Conservation (phyloP, 1,140 invertebrate species). For the honey bee (Apis mellifera) region Amel_HAv3.1 CM009941.2:2064501-2065000, state of each 20-base stretch:
- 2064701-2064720: conserved; percentile 41
- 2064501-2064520: conserved; percentile 8
- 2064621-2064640: conserved; percentile 68
- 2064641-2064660: conserved; percentile 50
- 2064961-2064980: too few relatives aligned
- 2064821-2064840: conserved; percentile 36
- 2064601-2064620: conserved; percentile 72
- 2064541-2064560: conserved; percentile 49
- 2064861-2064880: conserved; percentile 21
- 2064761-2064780: conserved; percentile 52
- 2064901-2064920: conserved; percentile 15
- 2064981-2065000: too few relatives aligned
- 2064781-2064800: conserved; percentile 48
- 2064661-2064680: conserved; percentile 58
- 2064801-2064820: conserved; percentile 22
- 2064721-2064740: conserved; percentile 42
- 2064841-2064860: neutral
- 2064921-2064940: neutral
- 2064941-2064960: neutral
- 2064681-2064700: conserved; percentile 50
- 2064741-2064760: conserved; percentile 50
- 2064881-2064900: conserved; percentile 18
- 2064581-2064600: conserved; percentile 71
- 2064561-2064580: conserved; percentile 68
- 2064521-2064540: conserved; percentile 49